Evolutionary conservation across 2,797 vertebrate species (phyloP), one percentile per base, ranked within the genome.

Genomic region (Acanthis flammea): DNA sequence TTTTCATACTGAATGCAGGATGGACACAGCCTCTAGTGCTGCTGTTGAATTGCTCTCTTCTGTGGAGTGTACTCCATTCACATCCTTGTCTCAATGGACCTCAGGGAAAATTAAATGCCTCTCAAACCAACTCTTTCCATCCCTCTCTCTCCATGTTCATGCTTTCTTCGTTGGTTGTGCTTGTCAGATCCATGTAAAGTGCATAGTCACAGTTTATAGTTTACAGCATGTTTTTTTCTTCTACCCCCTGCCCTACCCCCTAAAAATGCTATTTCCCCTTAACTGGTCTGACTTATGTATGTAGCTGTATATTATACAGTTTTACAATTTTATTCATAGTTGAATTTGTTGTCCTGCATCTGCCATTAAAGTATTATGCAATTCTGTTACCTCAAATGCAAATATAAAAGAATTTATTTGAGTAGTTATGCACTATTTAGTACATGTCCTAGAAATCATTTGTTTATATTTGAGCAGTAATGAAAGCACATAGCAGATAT

Each of bases 71-170:
- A 47, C 85, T 95, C 68, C 30, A 91, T 55, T 37, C 51, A 51
- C 35, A 37, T 62, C 47, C 79, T 91, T 81, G 86, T 84, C 86
- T 95, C 91, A 86, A 70, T 84, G 89, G 87, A 92, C 73, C 72
- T 90, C 87, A 73, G 76, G 67, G 42, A 85, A 88, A 91, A 93
- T 41, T 30, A 67, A 93, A 94, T 62, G 80, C 48, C 58, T 85
- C 73, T 96, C 53, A 74, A 4, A 57, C 37, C 42, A 68, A 70
- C 16, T 42, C 87, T 66, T 93, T 78, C 42, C 27, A 62, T 66
- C 35, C 24, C 25, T 65, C 79, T 66, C 28, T 83, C 42, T 86
- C 58, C 66, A 30, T 30, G 33, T 45, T 57, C 50, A 57, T 1
- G 3, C 15, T 90, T 95, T 91, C 58, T 84, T 72, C 47, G 91